Conservation (phyloP, 2,113 vertebrate species). For the Megaceryle torquata region DNA sequence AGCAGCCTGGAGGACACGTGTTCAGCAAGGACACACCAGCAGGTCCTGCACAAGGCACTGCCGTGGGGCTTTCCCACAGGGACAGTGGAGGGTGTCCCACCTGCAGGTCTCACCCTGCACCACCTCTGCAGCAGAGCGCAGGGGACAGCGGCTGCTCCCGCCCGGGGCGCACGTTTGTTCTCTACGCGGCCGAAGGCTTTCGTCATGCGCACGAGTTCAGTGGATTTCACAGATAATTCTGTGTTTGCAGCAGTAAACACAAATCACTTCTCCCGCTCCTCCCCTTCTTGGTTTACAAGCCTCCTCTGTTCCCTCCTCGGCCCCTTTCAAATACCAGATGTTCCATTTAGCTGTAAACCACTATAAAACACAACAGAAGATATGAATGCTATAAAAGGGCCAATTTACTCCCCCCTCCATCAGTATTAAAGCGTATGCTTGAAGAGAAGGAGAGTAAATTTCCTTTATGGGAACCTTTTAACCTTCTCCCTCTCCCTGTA, state of each 20-base stretch:
- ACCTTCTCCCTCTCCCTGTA: background rate
- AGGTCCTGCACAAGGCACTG: background rate
- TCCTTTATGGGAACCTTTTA: background rate
- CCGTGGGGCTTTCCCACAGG: background rate
- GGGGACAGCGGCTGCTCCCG: background rate
- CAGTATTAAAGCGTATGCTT: background rate
- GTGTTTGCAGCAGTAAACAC: background rate
- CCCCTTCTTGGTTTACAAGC: background rate
- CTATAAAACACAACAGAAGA: slow-evolving; percentile 53
- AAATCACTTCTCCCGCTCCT: background rate
- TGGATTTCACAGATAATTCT: background rate
- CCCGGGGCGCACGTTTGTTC: accelerated
- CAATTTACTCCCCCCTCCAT: background rate
- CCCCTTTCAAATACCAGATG: slow-evolving; percentile 60
- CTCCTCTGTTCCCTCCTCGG: slow-evolving; percentile 12
- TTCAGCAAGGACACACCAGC: accelerated
- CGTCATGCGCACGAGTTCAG: accelerated
- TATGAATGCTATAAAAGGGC: slow-evolving; percentile 1
- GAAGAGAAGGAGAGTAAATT: background rate
- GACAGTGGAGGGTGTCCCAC: background rate
- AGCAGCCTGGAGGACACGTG: accelerated
- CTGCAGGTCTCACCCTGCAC: accelerated
- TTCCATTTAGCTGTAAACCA: slow-evolving; percentile 58
- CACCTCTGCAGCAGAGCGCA: accelerated
- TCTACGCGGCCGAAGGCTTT: background rate